Evolutionary conservation across 2,797 vertebrate species (phyloP).

Genomic region (Coregonus sp.): DNA sequence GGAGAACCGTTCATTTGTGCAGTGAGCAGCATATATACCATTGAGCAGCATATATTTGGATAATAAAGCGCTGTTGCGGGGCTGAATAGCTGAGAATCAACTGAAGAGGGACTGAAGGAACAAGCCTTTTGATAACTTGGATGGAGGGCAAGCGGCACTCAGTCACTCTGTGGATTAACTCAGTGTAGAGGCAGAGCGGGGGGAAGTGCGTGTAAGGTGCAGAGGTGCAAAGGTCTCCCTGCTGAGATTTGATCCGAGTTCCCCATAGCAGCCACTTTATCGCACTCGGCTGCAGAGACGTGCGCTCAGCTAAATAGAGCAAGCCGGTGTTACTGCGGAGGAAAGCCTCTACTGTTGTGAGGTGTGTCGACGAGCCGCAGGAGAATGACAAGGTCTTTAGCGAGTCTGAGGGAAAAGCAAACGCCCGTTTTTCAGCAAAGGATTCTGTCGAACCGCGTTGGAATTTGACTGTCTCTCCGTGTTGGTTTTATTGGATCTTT

Average conservation of each 20-base stretch:
- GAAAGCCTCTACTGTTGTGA: constrained; percentile 42
- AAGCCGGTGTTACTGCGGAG: constrained; percentile 69
- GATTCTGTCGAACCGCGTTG: constrained; percentile 43
- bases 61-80: constrained; percentile 11
- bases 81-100: neutral
- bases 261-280: constrained; percentile 54
- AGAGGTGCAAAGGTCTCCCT: constrained; percentile 44
- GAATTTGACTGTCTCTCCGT: constrained; percentile 51
- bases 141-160: constrained; percentile 32
- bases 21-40: neutral
- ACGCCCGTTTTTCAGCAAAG: constrained; percentile 48
- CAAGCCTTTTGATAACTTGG: constrained; percentile 30
- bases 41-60: constrained; percentile 10
- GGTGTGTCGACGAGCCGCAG: constrained; percentile 42
- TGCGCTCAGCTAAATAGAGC: constrained; percentile 43
- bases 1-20: neutral
- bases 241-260: constrained; percentile 61
- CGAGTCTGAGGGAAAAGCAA: constrained; percentile 51
- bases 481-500: constrained; percentile 38
- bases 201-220: constrained; percentile 36
- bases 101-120: constrained; percentile 32
- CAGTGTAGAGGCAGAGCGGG: constrained; percentile 31
- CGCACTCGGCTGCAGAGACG: constrained; percentile 59
- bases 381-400: constrained; percentile 47
- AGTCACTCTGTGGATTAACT: constrained; percentile 48